Conservation (phyloP, 2,797 vertebrate genomes). For the Melanotaenia boesemani region DNA sequence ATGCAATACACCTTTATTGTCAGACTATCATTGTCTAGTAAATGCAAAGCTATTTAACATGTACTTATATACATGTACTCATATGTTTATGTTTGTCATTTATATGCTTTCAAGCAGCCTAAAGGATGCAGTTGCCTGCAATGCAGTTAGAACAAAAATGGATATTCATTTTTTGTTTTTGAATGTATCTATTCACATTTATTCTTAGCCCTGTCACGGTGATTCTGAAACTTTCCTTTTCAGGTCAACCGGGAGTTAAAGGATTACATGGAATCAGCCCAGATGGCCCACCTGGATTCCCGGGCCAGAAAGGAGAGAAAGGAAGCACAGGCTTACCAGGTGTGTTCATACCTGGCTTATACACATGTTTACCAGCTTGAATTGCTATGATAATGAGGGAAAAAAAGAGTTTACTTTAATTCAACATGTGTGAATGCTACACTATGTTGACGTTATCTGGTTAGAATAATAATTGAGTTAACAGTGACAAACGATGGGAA, state of each 20-base stretch:
- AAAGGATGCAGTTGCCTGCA: not conserved
- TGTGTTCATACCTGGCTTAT: conserved; percentile 50
- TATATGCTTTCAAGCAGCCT: not conserved
- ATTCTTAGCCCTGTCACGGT: not conserved
- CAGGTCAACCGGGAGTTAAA: conserved; percentile 66
- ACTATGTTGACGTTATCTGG: not conserved
- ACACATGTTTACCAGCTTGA: not conserved
- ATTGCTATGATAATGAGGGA: not conserved
- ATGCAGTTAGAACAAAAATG: not conserved
- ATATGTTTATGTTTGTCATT: not conserved
- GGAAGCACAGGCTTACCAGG: conserved; percentile 88
- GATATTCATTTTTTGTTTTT: not conserved
- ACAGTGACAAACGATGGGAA: not conserved
- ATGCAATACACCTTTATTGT: too few relatives aligned
- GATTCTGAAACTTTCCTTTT: not conserved
- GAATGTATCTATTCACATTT: too few relatives aligned
- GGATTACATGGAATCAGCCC: conserved; percentile 69
- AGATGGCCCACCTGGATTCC: conserved; percentile 86
- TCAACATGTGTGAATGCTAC: not conserved
- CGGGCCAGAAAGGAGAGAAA: conserved; percentile 88
- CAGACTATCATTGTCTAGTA: not conserved
- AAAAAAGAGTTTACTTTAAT: too few relatives aligned
- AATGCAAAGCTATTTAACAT: not conserved
- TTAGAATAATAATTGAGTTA: not conserved
- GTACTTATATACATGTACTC: not conserved